phyloP scores from a whole-genome alignment of 2,888 invertebrate species.

The Hyposoter dolosus region DNA sequence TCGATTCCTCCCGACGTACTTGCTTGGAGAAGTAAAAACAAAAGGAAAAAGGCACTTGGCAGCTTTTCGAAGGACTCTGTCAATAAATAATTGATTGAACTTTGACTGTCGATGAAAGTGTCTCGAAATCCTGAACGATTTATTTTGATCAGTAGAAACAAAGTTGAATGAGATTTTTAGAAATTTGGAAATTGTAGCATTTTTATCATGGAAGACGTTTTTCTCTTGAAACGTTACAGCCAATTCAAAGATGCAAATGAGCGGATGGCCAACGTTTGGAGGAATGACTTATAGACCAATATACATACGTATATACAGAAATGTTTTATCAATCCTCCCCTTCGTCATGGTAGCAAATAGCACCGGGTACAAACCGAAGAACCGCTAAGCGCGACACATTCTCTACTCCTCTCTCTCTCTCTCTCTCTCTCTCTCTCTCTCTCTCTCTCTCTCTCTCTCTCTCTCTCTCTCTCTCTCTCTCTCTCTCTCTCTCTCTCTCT shows the following conservation, averaged over 20 bases:
- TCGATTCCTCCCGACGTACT: neutral
- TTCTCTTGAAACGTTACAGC: neutral
- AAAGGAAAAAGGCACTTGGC: neutral
- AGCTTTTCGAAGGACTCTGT: neutral
- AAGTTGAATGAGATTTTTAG: neutral
- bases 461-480: conserved; percentile 14
- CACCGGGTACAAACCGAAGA: conserved; percentile 45
- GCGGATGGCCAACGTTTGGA: neutral
- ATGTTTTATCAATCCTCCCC: conserved; percentile 21
- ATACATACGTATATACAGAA: conserved; percentile 7
- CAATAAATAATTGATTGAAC: neutral
- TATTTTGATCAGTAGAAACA: neutral
- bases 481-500: conserved; percentile 15
- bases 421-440: conserved; percentile 12
- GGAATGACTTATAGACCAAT: conserved; percentile 2
- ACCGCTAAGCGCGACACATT: conserved; percentile 52
- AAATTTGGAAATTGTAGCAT: neutral
- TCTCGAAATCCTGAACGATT: neutral
- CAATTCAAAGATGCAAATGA: neutral
- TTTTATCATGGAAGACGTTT: neutral
- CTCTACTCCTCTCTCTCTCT: conserved; percentile 18
- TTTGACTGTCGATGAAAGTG: neutral
- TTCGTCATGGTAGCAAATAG: conserved; percentile 25
- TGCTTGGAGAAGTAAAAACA: neutral
- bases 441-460: conserved; percentile 4